Evolutionary conservation across 2,797 vertebrate species (phyloP).

Genomic region (Meriones psammophilus): DNA sequence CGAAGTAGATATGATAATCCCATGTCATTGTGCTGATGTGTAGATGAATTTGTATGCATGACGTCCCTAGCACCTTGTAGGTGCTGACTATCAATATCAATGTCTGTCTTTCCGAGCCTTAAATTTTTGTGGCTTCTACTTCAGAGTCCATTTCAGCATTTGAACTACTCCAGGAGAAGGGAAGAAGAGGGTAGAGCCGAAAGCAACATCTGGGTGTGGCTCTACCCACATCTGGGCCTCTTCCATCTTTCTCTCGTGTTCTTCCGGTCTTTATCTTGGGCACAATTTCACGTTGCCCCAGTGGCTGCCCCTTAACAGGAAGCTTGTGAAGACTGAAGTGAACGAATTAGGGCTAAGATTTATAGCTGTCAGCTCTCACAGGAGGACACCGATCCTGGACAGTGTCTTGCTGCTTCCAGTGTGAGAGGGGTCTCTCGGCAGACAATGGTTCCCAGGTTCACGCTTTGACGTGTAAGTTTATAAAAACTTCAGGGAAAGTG

Average conservation of each 20-base stretch:
- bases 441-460: neutral
- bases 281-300: neutral
- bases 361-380: neutral
- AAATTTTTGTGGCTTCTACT: neutral
- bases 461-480: neutral
- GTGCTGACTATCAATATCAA: neutral
- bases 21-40: neutral
- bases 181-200: too few relatives aligned
- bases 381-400: too few relatives aligned
- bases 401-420: neutral
- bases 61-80: neutral
- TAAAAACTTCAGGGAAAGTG: conserved; percentile 18
- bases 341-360: neutral
- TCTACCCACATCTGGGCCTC: neutral
- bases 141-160: neutral
- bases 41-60: neutral
- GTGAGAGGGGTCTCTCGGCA: neutral
- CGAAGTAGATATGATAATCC: neutral
- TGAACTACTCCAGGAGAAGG: neutral
- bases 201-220: neutral
- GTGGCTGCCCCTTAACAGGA: neutral
- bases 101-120: neutral
- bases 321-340: neutral
- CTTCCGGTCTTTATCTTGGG: neutral
- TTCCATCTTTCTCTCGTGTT: neutral